These are phyloP conservation scores for Helicoverpa zea DNA, from an alignment of 1,140 invertebrate genomes.

Conservation along the genomic window DNA sequence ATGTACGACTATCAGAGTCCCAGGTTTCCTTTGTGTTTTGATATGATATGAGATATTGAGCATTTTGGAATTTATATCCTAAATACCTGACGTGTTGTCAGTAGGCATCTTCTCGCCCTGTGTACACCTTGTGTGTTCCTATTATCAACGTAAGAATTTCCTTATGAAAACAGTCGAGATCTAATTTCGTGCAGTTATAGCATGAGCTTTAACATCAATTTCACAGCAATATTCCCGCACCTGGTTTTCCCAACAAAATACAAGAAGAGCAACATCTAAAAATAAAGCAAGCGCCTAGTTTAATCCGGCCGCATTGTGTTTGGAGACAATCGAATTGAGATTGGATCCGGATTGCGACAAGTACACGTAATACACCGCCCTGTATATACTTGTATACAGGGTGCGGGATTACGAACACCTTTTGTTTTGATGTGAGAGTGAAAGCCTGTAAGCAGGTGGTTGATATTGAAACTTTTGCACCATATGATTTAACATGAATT, in stretches of 20 bases:
- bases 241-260: neutral
- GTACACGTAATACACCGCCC: constrained; percentile 29
- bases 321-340: constrained; percentile 53
- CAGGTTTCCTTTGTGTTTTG: no score
- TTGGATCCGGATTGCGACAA: constrained; percentile 52
- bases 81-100: no score
- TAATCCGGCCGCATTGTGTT: constrained; percentile 46
- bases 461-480: neutral
- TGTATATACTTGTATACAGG: constrained; percentile 29
- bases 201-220: constrained; percentile 4
- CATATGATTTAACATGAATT: no score
- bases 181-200: neutral
- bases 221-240: neutral
- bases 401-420: constrained; percentile 29
- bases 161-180: no score
- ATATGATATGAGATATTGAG: no score
- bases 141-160: no score
- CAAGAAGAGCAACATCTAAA: constrained; percentile 10
- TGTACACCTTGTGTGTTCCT: no score
- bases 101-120: no score
- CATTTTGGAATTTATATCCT: no score
- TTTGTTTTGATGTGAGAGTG: constrained; percentile 31
- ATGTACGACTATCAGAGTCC: no score
- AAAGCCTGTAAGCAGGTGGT: neutral
- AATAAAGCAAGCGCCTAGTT: constrained; percentile 15